A percentile compares a stretch with the other conserved stretches of the same genome.
Evolutionary conservation across 2,888 invertebrate species (phyloP).

Genomic region (Cephus runcator): DNA sequence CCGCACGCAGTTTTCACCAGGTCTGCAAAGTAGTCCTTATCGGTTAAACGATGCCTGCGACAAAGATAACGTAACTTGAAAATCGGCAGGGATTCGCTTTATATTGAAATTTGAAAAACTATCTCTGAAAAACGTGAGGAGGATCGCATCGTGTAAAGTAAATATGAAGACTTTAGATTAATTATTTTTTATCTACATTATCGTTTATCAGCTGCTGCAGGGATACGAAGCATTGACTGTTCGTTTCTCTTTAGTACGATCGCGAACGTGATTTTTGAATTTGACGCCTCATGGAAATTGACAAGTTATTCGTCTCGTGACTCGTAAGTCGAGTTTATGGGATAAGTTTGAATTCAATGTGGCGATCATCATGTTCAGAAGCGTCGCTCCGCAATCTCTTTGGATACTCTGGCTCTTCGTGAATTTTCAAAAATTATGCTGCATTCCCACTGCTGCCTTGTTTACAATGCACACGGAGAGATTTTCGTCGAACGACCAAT

Average conservation of each 20-base stretch:
- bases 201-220: background rate
- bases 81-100: background rate
- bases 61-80: background rate
- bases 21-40: no score
- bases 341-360: background rate
- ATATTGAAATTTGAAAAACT: background rate
- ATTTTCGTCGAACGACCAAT: background rate
- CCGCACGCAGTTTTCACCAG: background rate
- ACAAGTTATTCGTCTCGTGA: background rate
- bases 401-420: background rate
- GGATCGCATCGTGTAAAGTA: background rate
- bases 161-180: background rate
- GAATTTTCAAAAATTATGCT: background rate
- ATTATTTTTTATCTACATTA: background rate
- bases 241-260: background rate
- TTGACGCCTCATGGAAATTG: background rate
- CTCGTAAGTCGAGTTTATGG: background rate
- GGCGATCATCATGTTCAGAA: background rate
- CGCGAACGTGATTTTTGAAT: background rate
- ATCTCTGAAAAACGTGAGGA: background rate
- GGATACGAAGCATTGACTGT: background rate
- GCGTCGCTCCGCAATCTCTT: background rate
- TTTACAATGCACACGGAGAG: background rate
- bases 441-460: conserved; percentile 2
- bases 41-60: background rate